These are phyloP conservation scores for Falco cherrug DNA, from an alignment of 2,797 vertebrate species.

Conservation along the genomic window DNA sequence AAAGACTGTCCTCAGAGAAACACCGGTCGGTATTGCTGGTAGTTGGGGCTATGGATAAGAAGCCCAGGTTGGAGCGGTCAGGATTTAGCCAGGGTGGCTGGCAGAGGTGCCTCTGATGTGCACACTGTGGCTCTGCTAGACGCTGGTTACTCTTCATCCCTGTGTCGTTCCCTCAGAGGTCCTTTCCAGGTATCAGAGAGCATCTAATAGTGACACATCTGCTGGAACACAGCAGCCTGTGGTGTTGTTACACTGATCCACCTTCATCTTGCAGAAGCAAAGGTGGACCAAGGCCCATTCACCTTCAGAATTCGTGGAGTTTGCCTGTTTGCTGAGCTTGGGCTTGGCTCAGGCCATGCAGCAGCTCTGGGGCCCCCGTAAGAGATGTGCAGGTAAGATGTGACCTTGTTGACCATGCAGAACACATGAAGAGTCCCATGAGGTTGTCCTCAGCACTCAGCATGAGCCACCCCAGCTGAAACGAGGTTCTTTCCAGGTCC, in stretches of 20 bases:
- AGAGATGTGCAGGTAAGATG: background rate
- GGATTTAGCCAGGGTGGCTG: background rate
- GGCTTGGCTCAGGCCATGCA: background rate
- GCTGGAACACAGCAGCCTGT: background rate
- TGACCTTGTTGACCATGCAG: background rate
- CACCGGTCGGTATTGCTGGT: background rate
- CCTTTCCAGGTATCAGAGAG: background rate
- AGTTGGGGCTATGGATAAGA: background rate
- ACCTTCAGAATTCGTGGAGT: background rate
- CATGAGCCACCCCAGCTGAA: background rate
- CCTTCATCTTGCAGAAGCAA: background rate
- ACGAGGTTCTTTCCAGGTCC: background rate
- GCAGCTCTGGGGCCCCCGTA: background rate
- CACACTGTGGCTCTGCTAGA: background rate
- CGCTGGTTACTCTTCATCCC: background rate
- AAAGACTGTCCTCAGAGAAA: background rate
- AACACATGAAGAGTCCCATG: background rate
- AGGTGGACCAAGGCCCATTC: background rate
- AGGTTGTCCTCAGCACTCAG: background rate
- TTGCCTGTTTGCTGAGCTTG: background rate
- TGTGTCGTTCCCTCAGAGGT: fast-evolving
- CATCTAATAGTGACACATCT: background rate
- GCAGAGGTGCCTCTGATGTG: background rate
- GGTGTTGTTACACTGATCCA: background rate
- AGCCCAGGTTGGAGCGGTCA: background rate